Evolutionary conservation across 2,888 invertebrate genomes (phyloP).

Genomic region (Drosophila mulleri): DNA sequence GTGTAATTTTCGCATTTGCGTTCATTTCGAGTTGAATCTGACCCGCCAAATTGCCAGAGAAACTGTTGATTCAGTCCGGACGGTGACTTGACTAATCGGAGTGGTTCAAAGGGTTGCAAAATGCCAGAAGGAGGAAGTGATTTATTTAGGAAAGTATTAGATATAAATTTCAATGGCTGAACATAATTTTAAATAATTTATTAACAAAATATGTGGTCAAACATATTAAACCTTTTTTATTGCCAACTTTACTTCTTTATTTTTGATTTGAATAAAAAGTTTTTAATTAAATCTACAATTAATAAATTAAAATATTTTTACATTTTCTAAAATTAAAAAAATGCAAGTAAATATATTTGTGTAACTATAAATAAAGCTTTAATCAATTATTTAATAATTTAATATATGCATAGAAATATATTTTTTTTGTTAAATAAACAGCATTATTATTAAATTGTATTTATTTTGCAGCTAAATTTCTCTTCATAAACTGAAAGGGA

Average conservation of each 20-base stretch:
- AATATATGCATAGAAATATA: too few relatives aligned
- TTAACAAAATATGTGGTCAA: neutral
- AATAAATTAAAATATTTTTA: too few relatives aligned
- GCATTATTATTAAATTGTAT: neutral
- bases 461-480: neutral
- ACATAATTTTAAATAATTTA: neutral
- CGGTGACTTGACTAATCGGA: conserved; percentile 37
- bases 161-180: neutral
- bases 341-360: too few relatives aligned
- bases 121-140: neutral
- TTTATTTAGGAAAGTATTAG: neutral
- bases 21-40: conserved; percentile 63
- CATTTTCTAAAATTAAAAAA: too few relatives aligned
- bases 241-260: too few relatives aligned
- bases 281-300: too few relatives aligned
- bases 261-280: too few relatives aligned
- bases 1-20: conserved; percentile 80
- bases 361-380: too few relatives aligned
- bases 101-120: conserved; percentile 34
- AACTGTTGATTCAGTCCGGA: conserved; percentile 39
- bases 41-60: conserved; percentile 51
- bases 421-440: too few relatives aligned
- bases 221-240: too few relatives aligned
- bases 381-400: too few relatives aligned
- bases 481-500: neutral